These are phyloP conservation scores for Pocillopora meandrina DNA, from an alignment of 92 coral and sea anemone genomes.

Conservation along the genomic window DNA sequence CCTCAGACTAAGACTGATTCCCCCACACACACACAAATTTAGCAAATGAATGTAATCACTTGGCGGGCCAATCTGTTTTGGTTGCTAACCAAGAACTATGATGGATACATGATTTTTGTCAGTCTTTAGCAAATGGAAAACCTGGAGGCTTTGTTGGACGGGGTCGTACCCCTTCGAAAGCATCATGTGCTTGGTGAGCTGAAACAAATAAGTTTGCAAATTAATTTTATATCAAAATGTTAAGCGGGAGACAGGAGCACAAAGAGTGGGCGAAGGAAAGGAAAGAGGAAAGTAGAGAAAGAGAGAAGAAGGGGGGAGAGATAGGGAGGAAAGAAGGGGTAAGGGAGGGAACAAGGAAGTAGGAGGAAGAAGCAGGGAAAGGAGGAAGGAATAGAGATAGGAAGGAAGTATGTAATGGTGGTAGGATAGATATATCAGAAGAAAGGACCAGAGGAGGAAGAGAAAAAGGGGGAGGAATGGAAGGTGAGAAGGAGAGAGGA, in stretches of 20 bases:
- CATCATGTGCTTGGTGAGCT: slow-evolving; percentile 96
- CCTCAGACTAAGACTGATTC: neutral
- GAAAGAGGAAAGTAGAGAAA: neutral
- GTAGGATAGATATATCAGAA: too few relatives aligned
- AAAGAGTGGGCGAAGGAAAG: neutral
- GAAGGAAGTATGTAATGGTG: neutral
- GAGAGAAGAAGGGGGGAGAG: neutral
- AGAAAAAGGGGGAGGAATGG: neutral
- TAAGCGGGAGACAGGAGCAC: neutral
- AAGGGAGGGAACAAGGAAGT: neutral
- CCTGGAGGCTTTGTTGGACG: slow-evolving; percentile 79
- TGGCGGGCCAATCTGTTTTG: neutral
- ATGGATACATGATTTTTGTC: neutral
- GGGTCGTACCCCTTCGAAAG: slow-evolving; percentile 89
- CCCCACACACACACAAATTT: neutral
- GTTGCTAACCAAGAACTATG: neutral
- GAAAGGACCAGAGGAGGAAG: too few relatives aligned
- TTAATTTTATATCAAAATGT: neutral
- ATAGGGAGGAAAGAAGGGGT: neutral
- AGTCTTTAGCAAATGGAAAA: slow-evolving; percentile 64
- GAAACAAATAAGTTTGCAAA: neutral
- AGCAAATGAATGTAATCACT: neutral
- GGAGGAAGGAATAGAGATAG: neutral
- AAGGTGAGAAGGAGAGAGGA: slow-evolving; percentile 14
- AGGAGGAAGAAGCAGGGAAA: neutral